These are phyloP conservation scores for Rhizoglyphus robini DNA, from an alignment of 1,140 invertebrate species.

Conservation along the genomic window DNA sequence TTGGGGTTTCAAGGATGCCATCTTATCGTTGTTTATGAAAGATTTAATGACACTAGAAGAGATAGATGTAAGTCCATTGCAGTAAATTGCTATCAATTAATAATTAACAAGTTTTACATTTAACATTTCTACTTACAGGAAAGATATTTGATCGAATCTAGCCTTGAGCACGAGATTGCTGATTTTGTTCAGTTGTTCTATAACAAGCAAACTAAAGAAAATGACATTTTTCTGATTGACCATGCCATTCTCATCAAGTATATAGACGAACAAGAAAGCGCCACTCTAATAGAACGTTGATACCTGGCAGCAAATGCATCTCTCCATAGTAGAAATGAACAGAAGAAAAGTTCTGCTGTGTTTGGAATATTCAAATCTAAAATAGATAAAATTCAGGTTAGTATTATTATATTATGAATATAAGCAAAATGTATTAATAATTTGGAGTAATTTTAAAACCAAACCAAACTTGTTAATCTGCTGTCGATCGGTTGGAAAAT, in stretches of 20 bases:
- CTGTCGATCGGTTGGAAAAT: background rate
- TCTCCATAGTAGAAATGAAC: background rate
- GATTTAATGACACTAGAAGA: background rate
- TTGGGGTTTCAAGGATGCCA: background rate
- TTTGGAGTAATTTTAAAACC: background rate
- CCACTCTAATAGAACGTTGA: background rate
- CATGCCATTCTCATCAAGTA: background rate
- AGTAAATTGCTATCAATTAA: background rate
- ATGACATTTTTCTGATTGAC: background rate
- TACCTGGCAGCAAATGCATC: background rate
- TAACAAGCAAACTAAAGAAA: background rate
- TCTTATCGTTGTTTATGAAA: background rate
- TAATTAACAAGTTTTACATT: too few species aligned
- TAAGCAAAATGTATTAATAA: too few species aligned
- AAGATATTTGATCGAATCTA: background rate
- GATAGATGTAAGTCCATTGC: too few species aligned
- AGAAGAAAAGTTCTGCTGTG: background rate
- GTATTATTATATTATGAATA: background rate
- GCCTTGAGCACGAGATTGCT: background rate
- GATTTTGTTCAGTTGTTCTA: background rate
- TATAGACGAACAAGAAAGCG: background rate
- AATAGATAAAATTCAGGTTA: background rate
- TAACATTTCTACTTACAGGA: background rate
- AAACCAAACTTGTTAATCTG: background rate
- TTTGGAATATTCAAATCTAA: background rate